Percentiles rank a stretch among this genome's conserved stretches.
Conservation (phyloP, 2,797 vertebrate species). For the Amblyopsis hoosieri region DNA sequence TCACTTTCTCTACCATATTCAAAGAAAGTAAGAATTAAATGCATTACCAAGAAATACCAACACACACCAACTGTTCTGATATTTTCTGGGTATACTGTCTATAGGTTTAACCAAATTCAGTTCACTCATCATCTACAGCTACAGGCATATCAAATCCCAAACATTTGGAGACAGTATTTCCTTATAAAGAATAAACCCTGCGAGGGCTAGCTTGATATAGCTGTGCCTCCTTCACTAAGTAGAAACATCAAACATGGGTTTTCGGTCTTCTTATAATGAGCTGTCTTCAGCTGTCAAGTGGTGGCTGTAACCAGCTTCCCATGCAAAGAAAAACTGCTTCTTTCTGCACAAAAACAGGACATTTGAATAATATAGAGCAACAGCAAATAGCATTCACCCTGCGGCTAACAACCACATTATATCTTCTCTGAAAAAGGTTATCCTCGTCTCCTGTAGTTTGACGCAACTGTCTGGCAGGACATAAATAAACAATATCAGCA, state of each 20-base stretch:
- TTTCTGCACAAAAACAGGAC: constrained; percentile 65
- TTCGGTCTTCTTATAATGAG: constrained; percentile 79
- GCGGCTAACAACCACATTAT: constrained; percentile 60
- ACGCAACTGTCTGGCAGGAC: constrained; percentile 50
- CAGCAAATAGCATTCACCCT: constrained; percentile 70
- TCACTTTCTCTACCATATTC: neutral
- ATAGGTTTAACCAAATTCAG: constrained; percentile 70
- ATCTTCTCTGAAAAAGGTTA: constrained; percentile 55
- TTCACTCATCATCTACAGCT: constrained; percentile 66
- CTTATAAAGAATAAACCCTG: constrained; percentile 77
- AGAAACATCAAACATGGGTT: constrained; percentile 80
- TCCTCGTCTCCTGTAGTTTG: constrained; percentile 46
- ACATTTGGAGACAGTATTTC: constrained; percentile 72
- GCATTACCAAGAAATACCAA: constrained; percentile 41
- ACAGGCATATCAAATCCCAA: constrained; percentile 73
- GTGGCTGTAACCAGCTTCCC: constrained; percentile 75
- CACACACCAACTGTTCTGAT: constrained; percentile 33
- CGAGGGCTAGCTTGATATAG: constrained; percentile 76
- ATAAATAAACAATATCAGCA: constrained; percentile 27
- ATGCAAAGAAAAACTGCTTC: constrained; percentile 64
- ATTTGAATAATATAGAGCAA: constrained; percentile 74
- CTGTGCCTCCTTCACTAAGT: constrained; percentile 76
- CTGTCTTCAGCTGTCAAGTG: constrained; percentile 80
- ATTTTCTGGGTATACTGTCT: constrained; percentile 52
- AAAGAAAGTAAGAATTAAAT: neutral